Evolutionary conservation across 2,797 vertebrate genomes (phyloP).

Genomic region (Sarcophilus harrisii): DNA sequence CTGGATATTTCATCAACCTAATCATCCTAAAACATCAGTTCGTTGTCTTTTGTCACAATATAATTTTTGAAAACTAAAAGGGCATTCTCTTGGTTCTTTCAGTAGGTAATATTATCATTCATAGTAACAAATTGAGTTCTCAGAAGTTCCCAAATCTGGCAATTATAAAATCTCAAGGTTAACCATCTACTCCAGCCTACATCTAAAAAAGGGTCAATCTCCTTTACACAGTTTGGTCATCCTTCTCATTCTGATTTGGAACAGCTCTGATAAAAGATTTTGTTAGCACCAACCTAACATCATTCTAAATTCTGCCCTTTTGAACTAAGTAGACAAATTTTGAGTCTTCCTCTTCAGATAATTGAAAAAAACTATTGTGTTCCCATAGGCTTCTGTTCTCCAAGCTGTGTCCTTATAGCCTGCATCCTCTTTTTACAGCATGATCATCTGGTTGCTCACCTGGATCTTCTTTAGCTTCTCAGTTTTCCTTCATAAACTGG

Average conservation of each 20-base stretch:
- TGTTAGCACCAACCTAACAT: background rate
- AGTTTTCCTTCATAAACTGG: background rate
- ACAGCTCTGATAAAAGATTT: background rate
- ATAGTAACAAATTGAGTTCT: constrained; percentile 14
- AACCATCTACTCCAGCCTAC: background rate
- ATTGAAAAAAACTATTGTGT: background rate
- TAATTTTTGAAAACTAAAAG: constrained; percentile 72
- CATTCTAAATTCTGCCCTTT: background rate
- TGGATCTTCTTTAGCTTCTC: background rate
- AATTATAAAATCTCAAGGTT: constrained; percentile 55
- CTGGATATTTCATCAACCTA: constrained; percentile 75
- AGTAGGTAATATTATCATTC: constrained; percentile 30
- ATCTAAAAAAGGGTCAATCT: background rate
- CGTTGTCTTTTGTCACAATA: constrained; percentile 74
- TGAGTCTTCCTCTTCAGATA: background rate
- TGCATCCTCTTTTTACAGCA: background rate
- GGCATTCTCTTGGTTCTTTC: constrained; percentile 16
- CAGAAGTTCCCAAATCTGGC: background rate
- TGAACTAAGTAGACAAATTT: background rate
- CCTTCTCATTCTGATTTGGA: background rate
- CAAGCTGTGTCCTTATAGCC: background rate
- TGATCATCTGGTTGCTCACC: background rate
- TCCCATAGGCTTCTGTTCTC: background rate
- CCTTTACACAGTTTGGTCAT: background rate
- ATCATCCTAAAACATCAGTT: constrained; percentile 68